These are phyloP conservation scores for Parnassius mnemosyne DNA, from an alignment of 2,888 invertebrate species.

Conservation along the genomic window DNA sequence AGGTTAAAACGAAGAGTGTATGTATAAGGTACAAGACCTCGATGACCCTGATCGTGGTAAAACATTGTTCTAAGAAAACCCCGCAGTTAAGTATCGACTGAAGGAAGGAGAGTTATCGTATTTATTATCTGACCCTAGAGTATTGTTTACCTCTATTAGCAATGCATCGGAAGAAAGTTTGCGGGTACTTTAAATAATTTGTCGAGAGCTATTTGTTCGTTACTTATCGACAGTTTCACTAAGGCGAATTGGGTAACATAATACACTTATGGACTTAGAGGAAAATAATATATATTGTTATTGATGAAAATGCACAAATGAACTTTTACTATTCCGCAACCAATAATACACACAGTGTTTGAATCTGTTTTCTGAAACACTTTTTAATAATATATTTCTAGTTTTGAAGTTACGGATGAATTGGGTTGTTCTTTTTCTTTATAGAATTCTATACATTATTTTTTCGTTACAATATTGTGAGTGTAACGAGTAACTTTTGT, in stretches of 20 bases:
- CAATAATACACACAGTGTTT: too few species aligned
- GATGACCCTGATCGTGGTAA: conserved; percentile 8
- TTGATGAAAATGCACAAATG: too few species aligned
- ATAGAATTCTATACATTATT: too few species aligned
- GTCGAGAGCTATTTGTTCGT: conserved; percentile 3
- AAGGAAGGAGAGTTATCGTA: conserved; percentile 1
- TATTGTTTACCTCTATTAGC: conserved; percentile 19
- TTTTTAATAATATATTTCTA: too few species aligned
- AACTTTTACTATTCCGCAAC: too few species aligned
- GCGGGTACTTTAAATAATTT: background rate
- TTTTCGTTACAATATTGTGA: background rate
- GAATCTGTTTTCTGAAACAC: too few species aligned
- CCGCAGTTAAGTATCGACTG: conserved; percentile 10
- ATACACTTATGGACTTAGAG: too few species aligned
- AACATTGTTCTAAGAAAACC: conserved; percentile 9
- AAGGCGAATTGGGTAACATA: too few species aligned
- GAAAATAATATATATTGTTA: too few species aligned
- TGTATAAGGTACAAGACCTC: background rate
- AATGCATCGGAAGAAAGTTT: conserved; percentile 19
- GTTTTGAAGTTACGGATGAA: too few species aligned
- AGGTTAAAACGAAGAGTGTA: background rate
- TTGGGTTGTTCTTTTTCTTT: too few species aligned
- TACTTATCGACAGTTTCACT: too few species aligned
- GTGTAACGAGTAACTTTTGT: conserved; percentile 9
- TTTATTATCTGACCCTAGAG: conserved; percentile 9